A percentile compares a stretch with the other conserved stretches of the same genome.
phyloP scores from a whole-genome alignment of 2,797 vertebrate genomes.

The Chanos chanos region DNA sequence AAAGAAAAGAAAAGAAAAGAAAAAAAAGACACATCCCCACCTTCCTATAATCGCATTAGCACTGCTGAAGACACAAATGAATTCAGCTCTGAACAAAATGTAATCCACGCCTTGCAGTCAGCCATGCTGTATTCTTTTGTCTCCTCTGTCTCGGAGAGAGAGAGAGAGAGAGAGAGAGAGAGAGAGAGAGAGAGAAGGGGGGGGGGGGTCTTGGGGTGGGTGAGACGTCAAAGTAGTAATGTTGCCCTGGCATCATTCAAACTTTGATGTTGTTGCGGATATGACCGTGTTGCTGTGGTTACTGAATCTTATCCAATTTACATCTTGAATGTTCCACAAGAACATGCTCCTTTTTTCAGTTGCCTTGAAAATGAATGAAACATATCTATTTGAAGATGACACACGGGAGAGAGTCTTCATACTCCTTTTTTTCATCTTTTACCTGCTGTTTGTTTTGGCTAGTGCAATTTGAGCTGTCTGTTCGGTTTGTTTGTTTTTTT shows the following conservation, averaged over 20 bases:
- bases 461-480: too few relatives aligned
- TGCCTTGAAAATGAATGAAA: not conserved
- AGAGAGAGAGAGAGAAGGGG: not conserved
- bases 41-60: constrained; percentile 33
- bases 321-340: not conserved
- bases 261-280: constrained; percentile 5
- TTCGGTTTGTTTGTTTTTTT: not conserved
- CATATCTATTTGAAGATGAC: not conserved
- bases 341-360: not conserved
- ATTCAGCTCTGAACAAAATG: constrained; percentile 22
- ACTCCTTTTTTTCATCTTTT: too few relatives aligned
- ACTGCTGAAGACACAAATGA: constrained; percentile 18
- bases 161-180: constrained; percentile 16
- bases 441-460: too few relatives aligned
- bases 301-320: not conserved
- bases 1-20: too few relatives aligned
- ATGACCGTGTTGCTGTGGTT: constrained; percentile 6
- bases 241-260: not conserved
- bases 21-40: too few relatives aligned
- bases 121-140: not conserved
- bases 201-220: not conserved
- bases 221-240: not conserved
- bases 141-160: constrained; percentile 1
- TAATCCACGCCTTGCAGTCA: not conserved
- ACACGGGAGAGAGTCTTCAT: too few relatives aligned